These are phyloP conservation scores for Danio tinwini DNA, from an alignment of 2,797 vertebrate species.

Conservation along the genomic window DNA sequence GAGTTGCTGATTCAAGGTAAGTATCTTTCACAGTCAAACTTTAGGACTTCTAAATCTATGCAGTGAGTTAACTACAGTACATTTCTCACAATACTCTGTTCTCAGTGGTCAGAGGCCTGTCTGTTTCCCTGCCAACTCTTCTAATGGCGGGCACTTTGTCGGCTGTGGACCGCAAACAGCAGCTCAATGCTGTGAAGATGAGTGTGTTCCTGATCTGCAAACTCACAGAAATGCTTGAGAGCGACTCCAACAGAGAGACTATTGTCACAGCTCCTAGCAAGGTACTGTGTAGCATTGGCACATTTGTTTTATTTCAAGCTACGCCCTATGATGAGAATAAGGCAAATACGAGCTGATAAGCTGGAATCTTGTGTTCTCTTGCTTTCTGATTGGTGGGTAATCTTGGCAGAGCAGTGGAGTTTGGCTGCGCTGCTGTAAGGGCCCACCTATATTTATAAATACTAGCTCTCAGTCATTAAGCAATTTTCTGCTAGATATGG, in stretches of 20 bases:
- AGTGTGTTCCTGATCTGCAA: constrained; percentile 89
- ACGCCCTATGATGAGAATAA: constrained; percentile 84
- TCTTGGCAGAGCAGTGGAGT: constrained; percentile 86
- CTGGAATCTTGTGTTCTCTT: constrained; percentile 64
- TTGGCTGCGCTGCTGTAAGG: constrained; percentile 87
- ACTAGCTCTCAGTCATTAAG: constrained; percentile 54
- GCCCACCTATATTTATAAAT: constrained; percentile 80
- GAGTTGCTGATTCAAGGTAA: constrained; percentile 88
- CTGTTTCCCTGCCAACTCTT: constrained; percentile 81
- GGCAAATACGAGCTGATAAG: constrained; percentile 84
- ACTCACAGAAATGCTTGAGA: constrained; percentile 87
- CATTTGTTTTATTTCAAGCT: not conserved
- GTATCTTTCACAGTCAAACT: constrained; percentile 16
- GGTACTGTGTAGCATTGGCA: constrained; percentile 62
- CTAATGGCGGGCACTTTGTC: constrained; percentile 75
- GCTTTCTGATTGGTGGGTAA: constrained; percentile 83
- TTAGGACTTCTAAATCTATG: not conserved
- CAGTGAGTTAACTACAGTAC: not conserved
- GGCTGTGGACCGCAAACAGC: constrained; percentile 77
- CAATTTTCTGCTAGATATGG: constrained; percentile 59
- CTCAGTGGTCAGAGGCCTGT: constrained; percentile 86
- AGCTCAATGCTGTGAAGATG: constrained; percentile 94
- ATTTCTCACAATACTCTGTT: constrained; percentile 32
- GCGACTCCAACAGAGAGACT: constrained; percentile 75
- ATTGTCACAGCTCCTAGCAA: constrained; percentile 78